Percentiles rank a stretch among this genome's conserved stretches.
Evolutionary conservation across 2,888 invertebrate genomes (phyloP).

Genomic region (Drosophila emarginata): DNA sequence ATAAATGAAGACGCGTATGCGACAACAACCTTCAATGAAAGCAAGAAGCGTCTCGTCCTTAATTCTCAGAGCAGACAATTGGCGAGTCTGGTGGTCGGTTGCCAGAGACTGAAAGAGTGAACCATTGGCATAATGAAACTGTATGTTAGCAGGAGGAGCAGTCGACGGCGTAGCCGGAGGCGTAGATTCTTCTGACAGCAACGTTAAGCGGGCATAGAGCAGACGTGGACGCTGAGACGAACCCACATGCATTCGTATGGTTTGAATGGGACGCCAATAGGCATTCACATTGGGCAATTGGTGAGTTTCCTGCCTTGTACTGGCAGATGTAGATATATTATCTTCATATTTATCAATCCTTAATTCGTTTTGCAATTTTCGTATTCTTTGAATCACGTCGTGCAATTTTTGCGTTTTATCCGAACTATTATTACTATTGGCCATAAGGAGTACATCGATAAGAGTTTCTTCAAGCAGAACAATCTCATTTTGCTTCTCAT

Average conservation of each 20-base stretch:
- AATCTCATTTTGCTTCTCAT: constrained; percentile 45
- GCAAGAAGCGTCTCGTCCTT: constrained; percentile 83
- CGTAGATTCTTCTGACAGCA: constrained; percentile 22
- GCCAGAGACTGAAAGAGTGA: constrained; percentile 84
- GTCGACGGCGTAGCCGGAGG: constrained; percentile 70
- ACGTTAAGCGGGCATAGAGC: constrained; percentile 60
- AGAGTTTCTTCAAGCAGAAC: constrained; percentile 53
- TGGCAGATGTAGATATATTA: constrained; percentile 13
- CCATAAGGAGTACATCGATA: constrained; percentile 64
- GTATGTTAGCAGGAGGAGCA: constrained; percentile 53
- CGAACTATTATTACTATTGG: constrained; percentile 37
- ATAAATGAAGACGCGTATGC: constrained; percentile 74
- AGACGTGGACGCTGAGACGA: constrained; percentile 19
- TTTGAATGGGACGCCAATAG: constrained; percentile 40
- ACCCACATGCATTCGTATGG: constrained; percentile 54
- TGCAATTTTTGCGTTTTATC: constrained; percentile 49
- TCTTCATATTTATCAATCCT: constrained; percentile 8
- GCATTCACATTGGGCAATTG: not conserved
- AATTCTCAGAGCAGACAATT: constrained; percentile 80
- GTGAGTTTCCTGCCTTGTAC: constrained; percentile 12
- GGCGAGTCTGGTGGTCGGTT: constrained; percentile 82
- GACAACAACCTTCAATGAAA: constrained; percentile 82
- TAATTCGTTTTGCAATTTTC: constrained; percentile 56
- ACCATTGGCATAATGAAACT: constrained; percentile 82
- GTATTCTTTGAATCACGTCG: constrained; percentile 63